These are phyloP conservation scores for Brachionus rotundiformis DNA, from an alignment of 1,140 invertebrate species.

Conservation along the genomic window DNA sequence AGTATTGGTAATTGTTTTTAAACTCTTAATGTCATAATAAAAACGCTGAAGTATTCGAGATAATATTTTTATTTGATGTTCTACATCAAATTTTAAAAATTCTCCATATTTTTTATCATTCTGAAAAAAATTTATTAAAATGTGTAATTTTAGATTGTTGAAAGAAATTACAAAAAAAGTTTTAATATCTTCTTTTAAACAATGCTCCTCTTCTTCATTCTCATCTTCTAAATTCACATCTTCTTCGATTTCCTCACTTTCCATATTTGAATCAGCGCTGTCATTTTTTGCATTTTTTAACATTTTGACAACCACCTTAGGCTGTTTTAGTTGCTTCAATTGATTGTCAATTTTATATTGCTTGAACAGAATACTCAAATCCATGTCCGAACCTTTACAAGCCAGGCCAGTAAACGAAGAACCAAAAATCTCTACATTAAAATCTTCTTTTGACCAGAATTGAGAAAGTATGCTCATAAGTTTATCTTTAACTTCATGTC, in stretches of 20 bases:
- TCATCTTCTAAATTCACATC: constrained; percentile 31
- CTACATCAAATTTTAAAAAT: constrained; percentile 44
- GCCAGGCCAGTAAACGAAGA: not conserved
- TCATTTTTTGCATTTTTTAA: constrained; percentile 29
- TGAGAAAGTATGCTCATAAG: not conserved
- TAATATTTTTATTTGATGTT: constrained; percentile 49
- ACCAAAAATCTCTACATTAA: constrained; percentile 8
- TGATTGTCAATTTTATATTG: constrained; percentile 36
- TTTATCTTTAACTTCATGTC: constrained; percentile 3
- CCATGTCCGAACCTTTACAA: constrained; percentile 50
- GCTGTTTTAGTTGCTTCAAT: not conserved
- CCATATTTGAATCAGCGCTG: constrained; percentile 38
- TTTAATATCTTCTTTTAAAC: constrained; percentile 22
- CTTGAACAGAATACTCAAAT: constrained; percentile 16
- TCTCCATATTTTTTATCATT: constrained; percentile 51
- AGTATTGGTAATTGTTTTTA: constrained; percentile 50
- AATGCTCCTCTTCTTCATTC: constrained; percentile 13
- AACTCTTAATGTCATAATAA: constrained; percentile 31
- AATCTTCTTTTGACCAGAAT: not conserved
- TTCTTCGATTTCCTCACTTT: constrained; percentile 42
- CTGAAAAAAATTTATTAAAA: constrained; percentile 7
- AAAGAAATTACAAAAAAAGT: constrained; percentile 35
- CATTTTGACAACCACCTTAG: constrained; percentile 21
- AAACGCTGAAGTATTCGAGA: constrained; percentile 25
- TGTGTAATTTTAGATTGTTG: not conserved